Evolutionary conservation across 2,888 invertebrate species (phyloP), one percentile per base, ranked within the genome.

Genomic region (Ophion obscuratus): DNA sequence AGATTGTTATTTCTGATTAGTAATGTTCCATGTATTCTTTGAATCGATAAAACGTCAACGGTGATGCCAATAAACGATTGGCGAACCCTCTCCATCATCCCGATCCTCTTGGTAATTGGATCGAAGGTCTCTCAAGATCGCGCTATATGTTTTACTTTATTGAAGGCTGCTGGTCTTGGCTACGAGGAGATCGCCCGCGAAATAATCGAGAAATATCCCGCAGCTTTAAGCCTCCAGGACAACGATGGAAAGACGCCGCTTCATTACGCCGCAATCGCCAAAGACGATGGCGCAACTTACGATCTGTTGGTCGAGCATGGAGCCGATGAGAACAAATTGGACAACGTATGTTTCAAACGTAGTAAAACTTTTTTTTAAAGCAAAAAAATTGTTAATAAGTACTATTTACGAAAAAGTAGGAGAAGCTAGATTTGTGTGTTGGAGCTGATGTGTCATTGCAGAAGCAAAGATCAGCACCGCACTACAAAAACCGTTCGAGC

Each of bases 231-330:
- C 74, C 96, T 96, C 59, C 95, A 95, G 24, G 98, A 99, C 94
- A 96, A 96, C 91, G 97, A 98, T 85, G 98, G 98, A 31, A 95
- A 98, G 88, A 98, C 98, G 0, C 97, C 99, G 0, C 94, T 99
- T 71, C 98, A 99, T 94, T 99, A 98, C 94, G 97, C 98, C 0
- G 97, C 98, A 2, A 96, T 97, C 17, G 95, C 96, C 36, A 97
- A 97, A 92, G 98, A 98, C 90, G 97, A 97, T 78, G 96, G 96
- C 87, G 95, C 96, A 88, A 97, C 97, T 91, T 98, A 96, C 92
- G 96, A 97, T 90, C 96, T 97, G 79, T 95, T 99, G 14, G 95
- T 97, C 53, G 96, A 96, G 88, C 95, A 97, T 36, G 98, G 98
- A 47, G 98, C 98, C 27, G 98, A 98, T 91, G 97, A 98, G 94